Evolutionary conservation across 2,113 vertebrate genomes (phyloP).

Genomic region (Seriola quinqueradiata): DNA sequence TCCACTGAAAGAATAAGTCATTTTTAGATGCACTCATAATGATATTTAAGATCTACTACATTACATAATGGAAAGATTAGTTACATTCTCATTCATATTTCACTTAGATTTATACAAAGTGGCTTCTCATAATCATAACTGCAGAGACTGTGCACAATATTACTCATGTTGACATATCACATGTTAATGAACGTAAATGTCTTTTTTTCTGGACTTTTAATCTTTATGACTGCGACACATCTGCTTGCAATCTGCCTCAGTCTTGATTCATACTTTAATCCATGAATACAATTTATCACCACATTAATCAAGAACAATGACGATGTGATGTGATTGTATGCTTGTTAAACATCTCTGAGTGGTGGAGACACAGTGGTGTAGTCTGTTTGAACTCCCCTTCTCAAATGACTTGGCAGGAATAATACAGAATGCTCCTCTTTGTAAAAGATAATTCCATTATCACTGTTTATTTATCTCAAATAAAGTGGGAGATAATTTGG

Average conservation of each 20-base stretch:
- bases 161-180: slow-evolving; percentile 36
- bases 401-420: neutral
- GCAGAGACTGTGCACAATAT: slow-evolving; percentile 1
- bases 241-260: slow-evolving; percentile 6
- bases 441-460: neutral
- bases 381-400: neutral
- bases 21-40: slow-evolving; percentile 46
- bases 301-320: slow-evolving; percentile 36
- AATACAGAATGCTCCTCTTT: neutral
- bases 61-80: slow-evolving; percentile 36
- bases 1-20: slow-evolving; percentile 7
- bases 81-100: slow-evolving; percentile 31
- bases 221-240: slow-evolving; percentile 5
- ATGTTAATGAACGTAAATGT: slow-evolving; percentile 19
- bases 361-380: neutral
- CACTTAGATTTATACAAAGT: slow-evolving; percentile 16
- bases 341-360: slow-evolving; percentile 22
- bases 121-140: neutral
- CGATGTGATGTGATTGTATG: slow-evolving; percentile 4
- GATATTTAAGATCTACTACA: slow-evolving; percentile 11
- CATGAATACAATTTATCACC: slow-evolving; percentile 19
- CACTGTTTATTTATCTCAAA: neutral
- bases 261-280: slow-evolving; percentile 19
- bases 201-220: slow-evolving; percentile 26
- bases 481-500: neutral